A percentile compares a stretch with the other conserved stretches of the same genome.
These are phyloP conservation scores for Leptogaster cylindrica DNA, from an alignment of 2,888 invertebrate species.

Conservation along the genomic window DNA sequence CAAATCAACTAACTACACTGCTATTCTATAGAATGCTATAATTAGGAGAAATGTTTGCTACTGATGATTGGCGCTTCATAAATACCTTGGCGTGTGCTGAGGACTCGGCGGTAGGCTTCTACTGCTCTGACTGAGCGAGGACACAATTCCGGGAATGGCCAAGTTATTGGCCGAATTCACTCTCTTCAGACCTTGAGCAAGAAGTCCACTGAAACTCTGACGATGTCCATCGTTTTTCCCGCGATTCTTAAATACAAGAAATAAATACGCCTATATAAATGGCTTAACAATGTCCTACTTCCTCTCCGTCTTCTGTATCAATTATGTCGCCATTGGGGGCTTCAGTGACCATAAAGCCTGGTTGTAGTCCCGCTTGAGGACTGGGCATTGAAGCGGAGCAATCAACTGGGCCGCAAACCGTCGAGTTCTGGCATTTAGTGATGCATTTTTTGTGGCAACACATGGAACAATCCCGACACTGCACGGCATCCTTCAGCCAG, in stretches of 20 bases:
- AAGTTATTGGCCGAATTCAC: slow-evolving; percentile 74
- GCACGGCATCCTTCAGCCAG: slow-evolving; percentile 95
- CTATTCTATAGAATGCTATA: no score
- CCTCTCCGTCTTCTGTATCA: slow-evolving; percentile 6
- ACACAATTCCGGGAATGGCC: slow-evolving; percentile 68
- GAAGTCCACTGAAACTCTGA: slow-evolving; percentile 61
- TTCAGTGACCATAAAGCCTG: slow-evolving; percentile 64
- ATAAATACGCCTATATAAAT: neutral
- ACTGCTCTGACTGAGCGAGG: slow-evolving; percentile 64
- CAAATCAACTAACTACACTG: neutral
- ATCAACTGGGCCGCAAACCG: slow-evolving; percentile 67
- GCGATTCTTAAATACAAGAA: slow-evolving; percentile 4
- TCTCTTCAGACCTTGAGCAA: slow-evolving; percentile 69
- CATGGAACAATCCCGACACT: slow-evolving; percentile 86
- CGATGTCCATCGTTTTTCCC: slow-evolving; percentile 51
- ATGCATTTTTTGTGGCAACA: slow-evolving; percentile 97
- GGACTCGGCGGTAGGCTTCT: slow-evolving; percentile 78
- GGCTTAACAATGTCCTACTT: neutral
- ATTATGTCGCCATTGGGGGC: slow-evolving; percentile 50
- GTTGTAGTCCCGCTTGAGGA: slow-evolving; percentile 49
- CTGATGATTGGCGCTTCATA: neutral
- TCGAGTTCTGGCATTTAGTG: slow-evolving; percentile 79
- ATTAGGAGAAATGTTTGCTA: no score
- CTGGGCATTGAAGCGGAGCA: slow-evolving; percentile 49
- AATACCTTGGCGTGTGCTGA: slow-evolving; percentile 70